Base-by-base conservation (phyloP, 2,113 vertebrate genomes). In the Sylvicapra grimmia region DNA sequence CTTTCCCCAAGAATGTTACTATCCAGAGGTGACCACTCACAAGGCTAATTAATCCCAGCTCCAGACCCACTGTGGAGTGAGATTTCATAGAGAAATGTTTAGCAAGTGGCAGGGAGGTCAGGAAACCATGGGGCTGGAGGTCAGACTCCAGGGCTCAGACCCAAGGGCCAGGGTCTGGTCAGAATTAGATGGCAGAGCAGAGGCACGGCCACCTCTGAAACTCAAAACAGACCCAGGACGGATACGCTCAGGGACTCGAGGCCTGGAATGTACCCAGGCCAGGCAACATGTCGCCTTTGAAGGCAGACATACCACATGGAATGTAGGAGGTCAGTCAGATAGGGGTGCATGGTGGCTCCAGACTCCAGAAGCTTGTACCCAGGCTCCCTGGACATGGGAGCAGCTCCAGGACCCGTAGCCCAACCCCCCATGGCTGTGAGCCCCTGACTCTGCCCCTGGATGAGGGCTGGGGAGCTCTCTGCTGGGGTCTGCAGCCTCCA, bases 351-450 rank as follows among this genome's bases (percentile, higher is more conserved):
- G 4, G 51, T 1, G 27, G 68, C 18, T 58, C 16, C 11, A 29
- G 68, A 33, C n/a, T 4, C 4, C 1, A 18, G 7, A 12, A 15
- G 27, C 2, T 14, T 12, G 7, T 12, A 56, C 27, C 11, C 36
- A 58, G 27, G 51, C 3, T 18, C 16, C 6, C 36, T 33, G 65
- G 68, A 15, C 4, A 0, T 44, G 65, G 63, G 51, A 90, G 36
- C 16, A 44, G 51, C 51, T 77, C 68, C n/a, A 44, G 51, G 27
- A 77, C 88, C 51, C 16, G 12, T 19, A 56, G 27, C 11, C 1
- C 16, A 23, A 16, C n/a, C 6, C 16, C 11, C 11, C 4, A 5
- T 1, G 9, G 65, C 51, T 75, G 27, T 36, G 25, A 75, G 25
- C 25, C 51, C 33, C 23, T 4, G 51, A 36, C 25, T 36, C 36